Conservation (phyloP, 1,140 invertebrate genomes). For the Drosophila melanogaster region Release_6_plus_ISO1_MT NC_004354.4:19715501-19716000, state of each 20-base stretch:
- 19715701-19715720: slow-evolving; percentile 31
- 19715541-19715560: slow-evolving; percentile 29
- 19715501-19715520: not conserved
- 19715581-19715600: slow-evolving; percentile 30
- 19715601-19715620: slow-evolving; percentile 16
- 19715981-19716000: too few relatives aligned
- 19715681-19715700: slow-evolving; percentile 41
- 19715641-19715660: slow-evolving; percentile 14
- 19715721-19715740: slow-evolving; percentile 19
- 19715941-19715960: too few relatives aligned
- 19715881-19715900: too few relatives aligned
- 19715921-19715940: too few relatives aligned
- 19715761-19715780: not conserved
- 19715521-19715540: slow-evolving; percentile 2
- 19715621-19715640: slow-evolving; percentile 6
- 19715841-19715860: too few relatives aligned
- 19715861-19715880: too few relatives aligned
- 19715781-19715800: not conserved
- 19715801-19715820: not conserved
- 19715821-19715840: too few relatives aligned
- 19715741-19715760: not conserved
- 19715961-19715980: too few relatives aligned
- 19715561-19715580: slow-evolving; percentile 51
- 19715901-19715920: too few relatives aligned
- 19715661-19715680: slow-evolving; percentile 3